phyloP scores from a whole-genome alignment of 2,797 vertebrate genomes.

The Sardinella longiceps region DNA sequence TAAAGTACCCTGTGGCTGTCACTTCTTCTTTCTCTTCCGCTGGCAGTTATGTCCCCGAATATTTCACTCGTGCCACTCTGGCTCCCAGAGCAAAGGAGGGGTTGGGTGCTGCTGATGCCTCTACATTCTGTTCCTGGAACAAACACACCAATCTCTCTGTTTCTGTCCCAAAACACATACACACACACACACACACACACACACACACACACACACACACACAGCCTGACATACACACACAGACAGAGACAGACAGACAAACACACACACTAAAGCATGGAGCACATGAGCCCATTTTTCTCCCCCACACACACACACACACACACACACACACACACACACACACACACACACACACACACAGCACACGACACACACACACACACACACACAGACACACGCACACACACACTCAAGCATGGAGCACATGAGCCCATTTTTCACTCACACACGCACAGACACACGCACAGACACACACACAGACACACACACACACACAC shows the following conservation, averaged over 20 bases:
- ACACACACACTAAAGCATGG: no score
- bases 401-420: slow-evolving; percentile 22
- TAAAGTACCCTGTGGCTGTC: slow-evolving; percentile 46
- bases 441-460: no score
- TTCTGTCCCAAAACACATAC: background rate
- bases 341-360: no score
- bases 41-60: background rate
- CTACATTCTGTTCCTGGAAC: slow-evolving; percentile 33
- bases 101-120: background rate
- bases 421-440: no score
- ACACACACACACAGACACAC: no score
- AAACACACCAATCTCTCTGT: slow-evolving; percentile 55
- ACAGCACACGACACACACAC: no score
- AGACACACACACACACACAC: background rate
- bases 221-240: no score
- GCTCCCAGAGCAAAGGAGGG: background rate
- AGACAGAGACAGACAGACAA: no score
- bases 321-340: slow-evolving; percentile 46
- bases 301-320: no score
- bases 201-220: no score
- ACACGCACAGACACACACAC: slow-evolving; percentile 42
- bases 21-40: background rate
- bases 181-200: no score
- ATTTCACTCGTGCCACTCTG: background rate
- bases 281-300: no score